Percentiles rank a stretch among this genome's conserved stretches.
These are phyloP conservation scores for Poecilia wingei DNA, from an alignment of 2,797 vertebrate species.

Conservation along the genomic window DNA sequence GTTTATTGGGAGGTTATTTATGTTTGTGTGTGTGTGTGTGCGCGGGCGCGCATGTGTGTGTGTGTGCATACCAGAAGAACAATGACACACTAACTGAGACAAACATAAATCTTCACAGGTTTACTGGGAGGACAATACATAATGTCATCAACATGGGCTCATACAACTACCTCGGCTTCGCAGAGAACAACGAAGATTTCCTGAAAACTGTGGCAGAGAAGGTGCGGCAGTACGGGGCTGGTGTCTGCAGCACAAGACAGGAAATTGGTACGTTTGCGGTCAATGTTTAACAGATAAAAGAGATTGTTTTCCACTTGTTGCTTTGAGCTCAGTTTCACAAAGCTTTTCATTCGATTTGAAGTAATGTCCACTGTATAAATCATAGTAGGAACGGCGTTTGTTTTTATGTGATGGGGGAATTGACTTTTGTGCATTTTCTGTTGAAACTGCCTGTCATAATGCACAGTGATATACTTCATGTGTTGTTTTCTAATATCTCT, in stretches of 20 bases:
- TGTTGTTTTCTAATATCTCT: neutral
- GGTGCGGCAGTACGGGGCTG: slow-evolving; percentile 82
- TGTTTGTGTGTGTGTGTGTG: neutral
- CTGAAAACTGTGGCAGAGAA: slow-evolving; percentile 86
- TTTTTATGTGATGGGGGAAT: neutral
- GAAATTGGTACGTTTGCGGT: slow-evolving; percentile 89
- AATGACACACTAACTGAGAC: slow-evolving; percentile 7
- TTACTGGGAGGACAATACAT: slow-evolving; percentile 88
- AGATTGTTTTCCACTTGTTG: neutral
- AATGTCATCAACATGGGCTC: slow-evolving; percentile 96
- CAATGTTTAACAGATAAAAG: slow-evolving; percentile 1
- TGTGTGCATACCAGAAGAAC: neutral
- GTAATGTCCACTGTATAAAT: neutral
- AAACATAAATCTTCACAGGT: slow-evolving; percentile 74
- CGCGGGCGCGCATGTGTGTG: neutral
- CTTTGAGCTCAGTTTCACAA: slow-evolving; percentile 5
- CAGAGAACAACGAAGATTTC: slow-evolving; percentile 86
- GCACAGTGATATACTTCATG: neutral
- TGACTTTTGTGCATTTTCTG: neutral
- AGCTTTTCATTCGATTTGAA: slow-evolving; percentile 12
- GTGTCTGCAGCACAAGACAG: slow-evolving; percentile 89
- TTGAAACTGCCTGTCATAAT: neutral
- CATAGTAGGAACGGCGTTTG: neutral
- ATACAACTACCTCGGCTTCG: slow-evolving; percentile 96
- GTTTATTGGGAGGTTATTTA: slow-evolving; percentile 18